A percentile compares a stretch with the other conserved stretches of the same genome.
Conservation (phyloP, 35 echinoderm and acorn worm genomes). For the Apostichopus californicus region DNA sequence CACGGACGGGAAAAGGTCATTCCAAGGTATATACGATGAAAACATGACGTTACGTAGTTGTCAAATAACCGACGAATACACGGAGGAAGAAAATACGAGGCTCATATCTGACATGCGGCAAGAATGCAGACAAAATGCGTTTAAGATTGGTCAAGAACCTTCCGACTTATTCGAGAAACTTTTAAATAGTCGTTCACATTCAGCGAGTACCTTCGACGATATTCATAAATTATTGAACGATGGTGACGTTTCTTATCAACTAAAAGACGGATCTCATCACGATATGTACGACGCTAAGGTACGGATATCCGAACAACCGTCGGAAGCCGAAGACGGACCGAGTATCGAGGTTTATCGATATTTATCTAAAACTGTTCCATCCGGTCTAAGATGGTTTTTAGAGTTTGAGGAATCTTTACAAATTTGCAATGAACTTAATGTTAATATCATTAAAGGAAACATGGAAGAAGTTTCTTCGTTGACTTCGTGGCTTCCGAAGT, state of each 20-base stretch:
- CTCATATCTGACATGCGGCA: constrained; percentile 12
- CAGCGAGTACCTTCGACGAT: constrained; percentile 6
- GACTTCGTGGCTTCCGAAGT: constrained; percentile 12
- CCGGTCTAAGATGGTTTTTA: background rate
- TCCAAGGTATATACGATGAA: constrained; percentile 31
- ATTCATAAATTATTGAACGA: background rate
- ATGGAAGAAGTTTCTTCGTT: background rate
- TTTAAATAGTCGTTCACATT: background rate
- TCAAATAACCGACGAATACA: constrained; percentile 16
- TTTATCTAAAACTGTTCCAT: background rate
- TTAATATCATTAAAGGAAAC: background rate
- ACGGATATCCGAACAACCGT: background rate
- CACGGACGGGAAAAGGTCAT: background rate
- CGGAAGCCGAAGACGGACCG: constrained; percentile 21
- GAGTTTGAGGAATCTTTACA: constrained; percentile 22
- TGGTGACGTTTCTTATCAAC: background rate
- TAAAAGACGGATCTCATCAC: background rate
- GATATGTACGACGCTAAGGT: constrained; percentile 9
- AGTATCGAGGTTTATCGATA: constrained; percentile 17
- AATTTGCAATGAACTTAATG: constrained; percentile 32
- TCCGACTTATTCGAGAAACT: background rate
- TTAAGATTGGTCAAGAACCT: background rate
- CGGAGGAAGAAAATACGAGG: background rate
- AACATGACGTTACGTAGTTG: constrained; percentile 34
- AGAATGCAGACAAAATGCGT: background rate